Conservation (phyloP, 2,113 vertebrate species). For the Plecturocebus donacophilus region DNA sequence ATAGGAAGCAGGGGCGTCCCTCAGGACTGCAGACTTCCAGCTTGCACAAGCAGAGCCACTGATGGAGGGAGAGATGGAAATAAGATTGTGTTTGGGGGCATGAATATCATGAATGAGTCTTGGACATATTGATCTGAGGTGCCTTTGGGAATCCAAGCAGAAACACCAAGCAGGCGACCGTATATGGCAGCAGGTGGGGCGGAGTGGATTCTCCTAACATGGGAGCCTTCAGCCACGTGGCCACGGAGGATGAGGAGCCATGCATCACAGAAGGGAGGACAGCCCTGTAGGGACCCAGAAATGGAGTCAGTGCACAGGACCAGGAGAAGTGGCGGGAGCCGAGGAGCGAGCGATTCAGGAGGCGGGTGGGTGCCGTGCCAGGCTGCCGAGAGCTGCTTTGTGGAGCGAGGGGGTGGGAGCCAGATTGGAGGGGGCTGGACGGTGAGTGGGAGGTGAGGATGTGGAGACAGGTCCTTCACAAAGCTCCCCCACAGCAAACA, state of each 20-base stretch:
- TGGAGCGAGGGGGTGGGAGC: background rate
- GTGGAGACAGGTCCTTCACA: background rate
- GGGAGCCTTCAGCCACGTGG: background rate
- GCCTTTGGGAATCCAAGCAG: background rate
- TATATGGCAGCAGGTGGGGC: fast-evolving
- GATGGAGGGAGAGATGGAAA: fast-evolving
- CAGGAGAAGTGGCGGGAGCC: background rate
- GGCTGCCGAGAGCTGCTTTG: background rate
- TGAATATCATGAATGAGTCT: fast-evolving
- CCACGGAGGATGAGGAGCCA: background rate
- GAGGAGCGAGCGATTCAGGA: background rate
- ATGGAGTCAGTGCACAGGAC: fast-evolving
- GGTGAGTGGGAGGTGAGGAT: background rate
- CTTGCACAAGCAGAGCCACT: background rate
- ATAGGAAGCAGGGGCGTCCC: too few relatives aligned
- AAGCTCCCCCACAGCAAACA: background rate
- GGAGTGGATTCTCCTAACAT: too few relatives aligned
- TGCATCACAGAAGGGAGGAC: fast-evolving
- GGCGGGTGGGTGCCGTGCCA: fast-evolving
- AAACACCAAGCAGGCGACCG: background rate
- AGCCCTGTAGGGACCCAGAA: too few relatives aligned
- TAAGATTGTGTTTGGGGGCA: background rate
- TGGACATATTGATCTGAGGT: background rate
- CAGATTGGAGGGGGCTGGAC: background rate
- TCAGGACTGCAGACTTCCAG: background rate